These are phyloP conservation scores for Melanotaenia nigrans DNA, from an alignment of 2,797 vertebrate genomes.

Conservation along the genomic window DNA sequence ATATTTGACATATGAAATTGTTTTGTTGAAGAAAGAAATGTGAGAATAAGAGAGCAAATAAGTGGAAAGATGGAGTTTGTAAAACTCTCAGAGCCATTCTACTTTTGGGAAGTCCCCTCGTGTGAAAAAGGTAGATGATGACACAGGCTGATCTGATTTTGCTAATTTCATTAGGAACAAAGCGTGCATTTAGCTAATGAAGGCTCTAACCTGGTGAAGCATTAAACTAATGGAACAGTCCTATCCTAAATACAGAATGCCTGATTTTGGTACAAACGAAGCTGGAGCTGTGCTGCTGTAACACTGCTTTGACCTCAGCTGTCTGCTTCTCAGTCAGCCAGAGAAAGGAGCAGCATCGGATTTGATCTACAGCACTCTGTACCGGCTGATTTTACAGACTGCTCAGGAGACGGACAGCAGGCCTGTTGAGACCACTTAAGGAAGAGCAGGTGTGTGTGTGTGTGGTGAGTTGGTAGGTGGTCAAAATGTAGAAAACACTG, in stretches of 20 bases:
- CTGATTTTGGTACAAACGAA: constrained; percentile 38
- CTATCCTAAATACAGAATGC: constrained; percentile 39
- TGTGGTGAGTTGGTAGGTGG: constrained; percentile 37
- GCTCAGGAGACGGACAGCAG: constrained; percentile 44
- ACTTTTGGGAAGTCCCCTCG: constrained; percentile 1
- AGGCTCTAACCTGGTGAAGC: constrained; percentile 53
- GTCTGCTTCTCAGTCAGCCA: constrained; percentile 29
- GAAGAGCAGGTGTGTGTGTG: constrained; percentile 63
- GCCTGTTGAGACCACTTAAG: constrained; percentile 54
- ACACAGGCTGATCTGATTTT: constrained; percentile 51
- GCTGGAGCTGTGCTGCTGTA: constrained; percentile 10
- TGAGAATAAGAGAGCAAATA: constrained; percentile 7
- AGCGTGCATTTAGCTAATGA: constrained; percentile 64
- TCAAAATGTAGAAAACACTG: constrained; percentile 44
- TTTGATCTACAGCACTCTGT: constrained; percentile 49
- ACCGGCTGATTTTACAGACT: constrained; percentile 57
- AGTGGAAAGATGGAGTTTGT: background rate
- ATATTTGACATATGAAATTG: constrained; percentile 34
- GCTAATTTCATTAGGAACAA: constrained; percentile 61
- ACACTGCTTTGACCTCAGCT: background rate
- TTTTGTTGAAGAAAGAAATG: constrained; percentile 20
- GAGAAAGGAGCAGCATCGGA: constrained; percentile 37
- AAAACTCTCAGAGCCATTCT: constrained; percentile 25
- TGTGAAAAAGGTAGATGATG: constrained; percentile 33
- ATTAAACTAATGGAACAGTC: constrained; percentile 62